Evolutionary conservation across 2,113 vertebrate genomes (phyloP).

Genomic region (Leptocoma aspasia): DNA sequence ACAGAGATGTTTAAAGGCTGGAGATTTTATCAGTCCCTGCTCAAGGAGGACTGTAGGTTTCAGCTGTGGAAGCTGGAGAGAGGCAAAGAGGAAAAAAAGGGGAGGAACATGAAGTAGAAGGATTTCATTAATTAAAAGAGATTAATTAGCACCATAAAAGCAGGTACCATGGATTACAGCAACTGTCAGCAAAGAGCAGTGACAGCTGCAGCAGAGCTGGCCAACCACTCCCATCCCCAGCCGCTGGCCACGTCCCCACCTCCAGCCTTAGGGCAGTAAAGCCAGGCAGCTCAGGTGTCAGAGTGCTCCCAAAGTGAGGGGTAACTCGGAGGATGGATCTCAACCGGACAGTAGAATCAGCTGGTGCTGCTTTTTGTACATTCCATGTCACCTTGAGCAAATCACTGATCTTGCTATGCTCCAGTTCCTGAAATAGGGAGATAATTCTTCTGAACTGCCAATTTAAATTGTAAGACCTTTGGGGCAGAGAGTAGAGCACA

Average conservation of each 20-base stretch:
- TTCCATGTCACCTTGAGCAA: slow-evolving; percentile 58
- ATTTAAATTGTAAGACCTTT: slow-evolving; percentile 55
- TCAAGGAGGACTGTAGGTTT: slow-evolving; percentile 15
- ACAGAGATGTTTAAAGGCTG: slow-evolving; percentile 30
- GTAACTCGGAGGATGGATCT: background rate
- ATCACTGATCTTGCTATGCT: slow-evolving; percentile 57
- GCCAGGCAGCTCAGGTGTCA: background rate
- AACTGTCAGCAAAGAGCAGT: slow-evolving; percentile 83
- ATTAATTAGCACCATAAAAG: slow-evolving; percentile 93
- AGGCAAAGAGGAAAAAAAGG: slow-evolving; percentile 61
- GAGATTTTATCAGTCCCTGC: slow-evolving; percentile 38
- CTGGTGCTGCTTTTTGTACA: slow-evolving; percentile 64
- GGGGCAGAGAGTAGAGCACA: slow-evolving; percentile 36
- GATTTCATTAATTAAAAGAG: slow-evolving; percentile 91
- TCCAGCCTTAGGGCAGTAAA: background rate
- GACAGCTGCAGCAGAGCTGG: slow-evolving; percentile 36
- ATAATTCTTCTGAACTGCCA: slow-evolving; percentile 76
- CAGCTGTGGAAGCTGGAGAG: slow-evolving; percentile 6
- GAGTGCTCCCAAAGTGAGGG: background rate
- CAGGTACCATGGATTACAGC: slow-evolving; percentile 84
- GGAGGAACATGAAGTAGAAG: slow-evolving; percentile 76
- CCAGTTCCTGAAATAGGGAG: slow-evolving; percentile 45
- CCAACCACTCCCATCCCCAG: background rate
- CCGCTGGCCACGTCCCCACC: background rate
- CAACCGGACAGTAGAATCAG: background rate